phyloP scores from a whole-genome alignment of 2,113 vertebrate genomes.

The Porphyrio hochstetteri region DNA sequence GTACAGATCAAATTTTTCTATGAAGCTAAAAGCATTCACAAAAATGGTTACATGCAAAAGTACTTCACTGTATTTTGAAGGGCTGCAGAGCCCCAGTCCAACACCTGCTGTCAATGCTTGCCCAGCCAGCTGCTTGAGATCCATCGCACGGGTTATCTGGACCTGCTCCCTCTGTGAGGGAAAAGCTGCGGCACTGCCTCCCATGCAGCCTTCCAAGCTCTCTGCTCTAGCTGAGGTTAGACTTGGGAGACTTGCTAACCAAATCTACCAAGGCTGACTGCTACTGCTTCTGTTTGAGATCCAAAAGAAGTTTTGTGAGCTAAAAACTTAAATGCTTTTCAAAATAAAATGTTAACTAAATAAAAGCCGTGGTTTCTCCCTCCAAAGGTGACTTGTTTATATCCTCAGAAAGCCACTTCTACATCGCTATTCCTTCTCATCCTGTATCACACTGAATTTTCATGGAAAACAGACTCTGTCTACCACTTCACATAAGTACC shows the following conservation, averaged over 20 bases:
- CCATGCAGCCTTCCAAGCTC: fast-evolving
- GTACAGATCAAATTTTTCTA: not conserved
- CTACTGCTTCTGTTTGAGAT: not conserved
- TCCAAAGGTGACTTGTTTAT: not conserved
- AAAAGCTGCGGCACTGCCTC: not conserved
- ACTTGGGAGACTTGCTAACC: not conserved
- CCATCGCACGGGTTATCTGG: fast-evolving
- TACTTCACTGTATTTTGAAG: not conserved
- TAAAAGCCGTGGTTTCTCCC: not conserved
- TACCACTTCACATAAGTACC: not conserved
- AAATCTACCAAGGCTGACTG: not conserved
- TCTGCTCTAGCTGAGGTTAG: not conserved
- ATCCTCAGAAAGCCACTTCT: not conserved
- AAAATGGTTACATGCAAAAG: not conserved
- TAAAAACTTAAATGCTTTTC: not conserved
- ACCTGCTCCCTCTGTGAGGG: not conserved
- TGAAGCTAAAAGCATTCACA: not conserved
- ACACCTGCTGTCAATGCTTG: not conserved
- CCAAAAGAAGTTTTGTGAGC: not conserved
- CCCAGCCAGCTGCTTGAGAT: not conserved
- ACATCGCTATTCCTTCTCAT: not conserved
- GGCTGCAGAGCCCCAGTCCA: not conserved
- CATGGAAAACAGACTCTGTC: not conserved
- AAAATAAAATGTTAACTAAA: not conserved
- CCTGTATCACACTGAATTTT: not conserved